A percentile compares a stretch with the other conserved stretches of the same genome.
phyloP scores from a whole-genome alignment of 2,888 invertebrate species.

The Sylvicola cinctus region DNA sequence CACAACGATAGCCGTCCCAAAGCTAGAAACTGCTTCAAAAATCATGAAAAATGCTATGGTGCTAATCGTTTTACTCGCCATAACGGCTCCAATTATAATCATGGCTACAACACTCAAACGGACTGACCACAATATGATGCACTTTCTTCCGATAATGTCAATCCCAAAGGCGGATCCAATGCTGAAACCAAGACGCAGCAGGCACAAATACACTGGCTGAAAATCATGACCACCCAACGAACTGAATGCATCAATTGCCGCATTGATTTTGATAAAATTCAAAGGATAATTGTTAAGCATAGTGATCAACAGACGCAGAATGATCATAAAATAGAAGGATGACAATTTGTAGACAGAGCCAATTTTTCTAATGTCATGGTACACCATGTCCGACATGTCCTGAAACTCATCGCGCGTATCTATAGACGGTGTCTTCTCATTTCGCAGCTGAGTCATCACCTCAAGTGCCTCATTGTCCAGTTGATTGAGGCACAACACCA shows the following conservation, averaged over 20 bases:
- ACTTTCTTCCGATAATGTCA: not conserved
- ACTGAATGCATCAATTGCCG: not conserved
- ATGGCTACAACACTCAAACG: not conserved
- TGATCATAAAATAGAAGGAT: constrained; percentile 1
- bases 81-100: not conserved
- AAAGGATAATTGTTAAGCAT: constrained; percentile 1
- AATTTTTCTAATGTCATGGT: not conserved
- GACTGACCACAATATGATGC: not conserved
- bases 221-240: not conserved
- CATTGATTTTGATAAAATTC: not conserved
- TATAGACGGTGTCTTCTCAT: not conserved
- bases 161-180: not conserved
- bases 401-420: constrained; percentile 2
- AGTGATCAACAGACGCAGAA: not conserved
- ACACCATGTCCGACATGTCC: not conserved
- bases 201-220: not conserved
- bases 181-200: no score
- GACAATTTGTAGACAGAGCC: not conserved
- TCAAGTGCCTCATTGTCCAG: constrained; percentile 1
- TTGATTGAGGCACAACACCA: not conserved
- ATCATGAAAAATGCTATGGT: not conserved
- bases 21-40: not conserved
- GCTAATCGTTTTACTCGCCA: not conserved
- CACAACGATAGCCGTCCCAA: not conserved
- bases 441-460: not conserved